Percentiles rank a stretch among this genome's conserved stretches.
These are phyloP conservation scores for Chionoecetes opilio DNA, from an alignment of 1,140 invertebrate genomes.

Conservation along the genomic window DNA sequence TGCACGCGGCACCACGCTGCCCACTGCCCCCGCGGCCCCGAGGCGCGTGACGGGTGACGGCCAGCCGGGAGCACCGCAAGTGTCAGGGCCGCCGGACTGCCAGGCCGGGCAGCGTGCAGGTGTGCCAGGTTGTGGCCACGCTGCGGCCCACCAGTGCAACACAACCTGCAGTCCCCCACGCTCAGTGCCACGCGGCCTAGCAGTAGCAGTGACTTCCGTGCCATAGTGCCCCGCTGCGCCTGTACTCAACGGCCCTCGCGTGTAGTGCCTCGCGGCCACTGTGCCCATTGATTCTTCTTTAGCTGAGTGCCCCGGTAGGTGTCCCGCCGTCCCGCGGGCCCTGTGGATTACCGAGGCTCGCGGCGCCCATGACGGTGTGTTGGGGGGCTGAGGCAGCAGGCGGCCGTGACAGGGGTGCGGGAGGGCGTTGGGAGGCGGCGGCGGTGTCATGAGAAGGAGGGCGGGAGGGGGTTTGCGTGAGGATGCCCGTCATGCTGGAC, in stretches of 20 bases:
- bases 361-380: neutral
- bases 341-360: slow-evolving; percentile 8
- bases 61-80: neutral
- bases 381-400: neutral
- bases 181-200: neutral
- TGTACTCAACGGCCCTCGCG: no score
- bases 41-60: neutral
- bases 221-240: neutral
- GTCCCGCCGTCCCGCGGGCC: neutral
- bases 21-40: neutral
- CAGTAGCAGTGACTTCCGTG: neutral
- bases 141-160: neutral
- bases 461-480: slow-evolving; percentile 10
- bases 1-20: neutral
- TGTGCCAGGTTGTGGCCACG: neutral
- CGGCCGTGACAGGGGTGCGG: neutral
- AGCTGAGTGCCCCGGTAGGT: neutral
- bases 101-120: neutral
- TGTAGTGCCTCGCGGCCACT: neutral
- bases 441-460: slow-evolving; percentile 24
- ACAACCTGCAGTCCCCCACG: neutral
- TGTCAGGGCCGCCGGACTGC: neutral
- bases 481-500: slow-evolving; percentile 23
- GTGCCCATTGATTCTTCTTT: neutral
- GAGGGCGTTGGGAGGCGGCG: neutral